Evolutionary conservation across 2,797 vertebrate species (phyloP).

Genomic region (Acanthis flammea): DNA sequence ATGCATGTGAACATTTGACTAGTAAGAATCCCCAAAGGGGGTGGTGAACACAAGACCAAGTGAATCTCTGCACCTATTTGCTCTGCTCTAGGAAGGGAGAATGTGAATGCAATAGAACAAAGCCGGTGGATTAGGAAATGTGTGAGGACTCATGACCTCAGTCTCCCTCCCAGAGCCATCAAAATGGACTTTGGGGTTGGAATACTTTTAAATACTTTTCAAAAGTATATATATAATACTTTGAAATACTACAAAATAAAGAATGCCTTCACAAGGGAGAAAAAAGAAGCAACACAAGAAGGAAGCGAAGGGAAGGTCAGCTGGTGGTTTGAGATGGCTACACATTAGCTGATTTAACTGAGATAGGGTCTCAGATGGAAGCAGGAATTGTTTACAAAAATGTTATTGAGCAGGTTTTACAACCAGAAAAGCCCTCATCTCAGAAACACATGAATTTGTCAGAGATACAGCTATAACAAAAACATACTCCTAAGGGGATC

Average conservation of each 20-base stretch:
- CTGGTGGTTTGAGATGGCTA: neutral
- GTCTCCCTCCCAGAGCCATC: neutral
- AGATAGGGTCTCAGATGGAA: neutral
- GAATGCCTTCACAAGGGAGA: neutral
- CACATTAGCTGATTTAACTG: rapidly evolving
- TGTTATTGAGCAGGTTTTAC: neutral
- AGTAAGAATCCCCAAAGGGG: neutral
- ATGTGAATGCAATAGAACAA: neutral
- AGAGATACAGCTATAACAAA: neutral
- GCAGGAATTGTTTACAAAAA: neutral
- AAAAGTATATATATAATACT: neutral
- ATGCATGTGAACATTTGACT: neutral
- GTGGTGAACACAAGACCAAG: neutral
- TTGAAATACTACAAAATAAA: neutral
- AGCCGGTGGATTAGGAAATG: neutral
- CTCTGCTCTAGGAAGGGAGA: neutral
- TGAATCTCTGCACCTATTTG: neutral
- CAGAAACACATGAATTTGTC: rapidly evolving
- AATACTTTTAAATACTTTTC: neutral
- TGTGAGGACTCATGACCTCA: neutral
- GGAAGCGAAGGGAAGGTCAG: neutral
- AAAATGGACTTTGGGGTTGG: neutral
- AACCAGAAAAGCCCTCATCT: neutral
- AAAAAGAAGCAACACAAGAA: neutral
- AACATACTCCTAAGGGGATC: neutral